Evolutionary conservation across 1,140 invertebrate genomes (phyloP).

Genomic region (Danaus melanippus): DNA sequence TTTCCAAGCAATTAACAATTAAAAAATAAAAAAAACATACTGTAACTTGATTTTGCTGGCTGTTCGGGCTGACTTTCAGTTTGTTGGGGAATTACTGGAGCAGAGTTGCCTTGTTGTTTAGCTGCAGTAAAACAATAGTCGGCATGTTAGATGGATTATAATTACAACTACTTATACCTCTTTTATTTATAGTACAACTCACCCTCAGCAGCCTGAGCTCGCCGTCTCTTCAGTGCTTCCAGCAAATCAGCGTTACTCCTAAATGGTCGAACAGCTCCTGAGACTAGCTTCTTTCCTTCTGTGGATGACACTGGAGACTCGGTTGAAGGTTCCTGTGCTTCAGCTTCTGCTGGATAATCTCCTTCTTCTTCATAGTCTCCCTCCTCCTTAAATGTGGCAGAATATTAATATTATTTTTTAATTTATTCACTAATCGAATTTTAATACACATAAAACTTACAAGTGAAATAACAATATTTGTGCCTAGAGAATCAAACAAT

Average conservation of each 20-base stretch:
- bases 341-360: constrained; percentile 49
- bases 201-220: constrained; percentile 63
- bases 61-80: constrained; percentile 33
- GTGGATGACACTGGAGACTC: constrained; percentile 75
- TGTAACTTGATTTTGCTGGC: constrained; percentile 40
- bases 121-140: constrained; percentile 24
- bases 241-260: constrained; percentile 82
- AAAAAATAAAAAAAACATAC: constrained; percentile 27
- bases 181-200: constrained; percentile 1
- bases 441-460: too few species aligned
- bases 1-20: too few species aligned
- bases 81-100: constrained; percentile 24
- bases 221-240: constrained; percentile 78
- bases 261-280: constrained; percentile 77
- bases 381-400: constrained; percentile 39
- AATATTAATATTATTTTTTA: too few species aligned
- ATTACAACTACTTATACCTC: background rate
- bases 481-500: too few species aligned
- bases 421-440: too few species aligned
- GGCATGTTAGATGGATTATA: constrained; percentile 3
- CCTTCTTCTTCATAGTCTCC: constrained; percentile 58
- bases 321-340: constrained; percentile 74
- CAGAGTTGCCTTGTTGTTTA: constrained; percentile 29
- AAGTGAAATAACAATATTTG: too few species aligned
- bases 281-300: constrained; percentile 76